Base-by-base conservation (phyloP, 2,113 vertebrate species). In the Chinchilla lanigera region DNA sequence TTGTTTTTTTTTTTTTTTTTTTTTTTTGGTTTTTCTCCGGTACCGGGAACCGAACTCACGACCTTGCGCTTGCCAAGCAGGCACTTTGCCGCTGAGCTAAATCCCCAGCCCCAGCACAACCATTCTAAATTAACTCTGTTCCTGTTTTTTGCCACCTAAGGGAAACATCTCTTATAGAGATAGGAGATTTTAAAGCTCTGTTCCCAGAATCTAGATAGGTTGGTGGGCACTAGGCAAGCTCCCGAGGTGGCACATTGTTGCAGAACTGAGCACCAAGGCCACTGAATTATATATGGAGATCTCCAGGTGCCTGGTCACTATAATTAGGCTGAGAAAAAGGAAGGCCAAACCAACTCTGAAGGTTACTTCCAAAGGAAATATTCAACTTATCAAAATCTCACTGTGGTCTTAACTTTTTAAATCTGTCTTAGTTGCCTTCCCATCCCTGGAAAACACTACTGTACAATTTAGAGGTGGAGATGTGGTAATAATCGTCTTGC, bases 211-310 rank as follows among this genome's bases (percentile, higher is more conserved):
- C 2, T 71, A 47, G 9, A 26, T 54, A 22, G 20, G 3, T 35
- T 88, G 7, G 2, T 30, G 58, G 22, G 30, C 10, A 77, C 1
- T 0, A 1, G 1, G 26, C 28, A 1, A 44, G 12, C 7, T 41
- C 80, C 52, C 61, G 26, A 7, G 11, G 10, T 44, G 35, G 7
- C 24, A 44, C 1, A 22, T 35, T 4, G 11, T 2, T 12, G 81
- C 50, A 54, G 16, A 54, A 4, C 0, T 26, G 20, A 69, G 47
- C 61, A 61, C 4, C 1, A 86, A 89, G 83, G 44, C 5, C 56
- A 41, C 20, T 20, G 11, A 78, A 58, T 89, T 86, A 38, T n/a
- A 24, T 1, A n/a, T 52, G 28, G 5, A 4, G 12, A 24, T 63
- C 44, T 24, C 24, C 13, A 44, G 35, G 26, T 5, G 52, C n/a